phyloP scores from a whole-genome alignment of 2,797 vertebrate species.

The Poeciliopsis presidionis region DNA sequence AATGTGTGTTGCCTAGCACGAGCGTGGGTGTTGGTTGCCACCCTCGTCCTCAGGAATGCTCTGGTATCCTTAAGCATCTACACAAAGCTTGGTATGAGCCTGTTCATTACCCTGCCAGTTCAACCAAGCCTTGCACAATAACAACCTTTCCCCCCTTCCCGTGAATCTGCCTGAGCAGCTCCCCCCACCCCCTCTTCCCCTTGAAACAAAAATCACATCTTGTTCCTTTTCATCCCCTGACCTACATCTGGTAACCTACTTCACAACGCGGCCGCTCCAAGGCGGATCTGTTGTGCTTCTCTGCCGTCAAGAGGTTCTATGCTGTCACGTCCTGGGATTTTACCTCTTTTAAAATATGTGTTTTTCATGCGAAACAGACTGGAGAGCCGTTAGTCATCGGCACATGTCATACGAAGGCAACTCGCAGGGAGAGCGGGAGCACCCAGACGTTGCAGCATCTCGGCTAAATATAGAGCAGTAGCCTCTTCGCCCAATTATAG shows the following conservation, averaged over 20 bases:
- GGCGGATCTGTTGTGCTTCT: conserved; percentile 42
- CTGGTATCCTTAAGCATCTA: conserved; percentile 45
- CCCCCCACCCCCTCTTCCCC: conserved; percentile 11
- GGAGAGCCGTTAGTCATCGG: conserved; percentile 44
- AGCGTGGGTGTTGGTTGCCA: conserved; percentile 64
- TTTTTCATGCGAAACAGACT: conserved; percentile 23
- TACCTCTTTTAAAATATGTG: conserved; percentile 12
- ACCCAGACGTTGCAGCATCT: conserved; percentile 74
- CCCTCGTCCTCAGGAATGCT: conserved; percentile 76
- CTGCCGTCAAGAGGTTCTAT: conserved; percentile 10
- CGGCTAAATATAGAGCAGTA: conserved; percentile 75
- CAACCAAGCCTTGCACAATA: conserved; percentile 6
- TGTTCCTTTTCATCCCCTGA: conserved; percentile 61
- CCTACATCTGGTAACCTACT: conserved; percentile 80
- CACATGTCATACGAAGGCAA: conserved; percentile 42
- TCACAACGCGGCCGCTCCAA: conserved; percentile 46
- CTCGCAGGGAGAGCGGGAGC: conserved; percentile 56
- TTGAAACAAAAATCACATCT: conserved; percentile 60
- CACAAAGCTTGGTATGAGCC: conserved; percentile 34
- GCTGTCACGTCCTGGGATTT: conserved; percentile 24
- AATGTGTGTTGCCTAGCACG: conserved; percentile 80
- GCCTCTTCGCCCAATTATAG: conserved; percentile 68
- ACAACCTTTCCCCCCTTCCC: conserved; percentile 14
- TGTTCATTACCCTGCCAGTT: conserved; percentile 1
- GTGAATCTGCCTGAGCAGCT: conserved; percentile 30